phyloP scores from a whole-genome alignment of 1,140 invertebrate species.

The Brachionus rubens region DNA sequence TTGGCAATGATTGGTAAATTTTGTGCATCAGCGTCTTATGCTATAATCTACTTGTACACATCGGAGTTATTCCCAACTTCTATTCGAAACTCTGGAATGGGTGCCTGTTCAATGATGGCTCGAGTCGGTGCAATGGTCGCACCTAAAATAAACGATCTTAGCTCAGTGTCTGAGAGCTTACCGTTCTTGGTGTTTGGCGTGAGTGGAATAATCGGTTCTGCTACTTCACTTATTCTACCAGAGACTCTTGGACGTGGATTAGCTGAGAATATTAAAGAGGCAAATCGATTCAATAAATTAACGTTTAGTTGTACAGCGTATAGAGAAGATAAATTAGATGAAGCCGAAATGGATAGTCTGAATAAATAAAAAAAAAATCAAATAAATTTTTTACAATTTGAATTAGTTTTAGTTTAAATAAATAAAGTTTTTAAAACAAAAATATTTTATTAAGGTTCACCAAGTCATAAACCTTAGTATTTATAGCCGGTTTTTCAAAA shows the following conservation, averaged over 20 bases:
- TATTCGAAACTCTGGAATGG: conserved; percentile 61
- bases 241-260: conserved; percentile 55
- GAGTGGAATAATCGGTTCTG: background rate
- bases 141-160: conserved; percentile 52
- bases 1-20: conserved; percentile 52
- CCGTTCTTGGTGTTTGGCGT: conserved; percentile 1
- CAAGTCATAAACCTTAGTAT: too few species aligned
- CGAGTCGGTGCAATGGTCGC: conserved; percentile 63
- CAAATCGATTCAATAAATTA: too few species aligned
- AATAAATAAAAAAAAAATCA: too few species aligned
- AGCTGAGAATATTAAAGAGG: conserved; percentile 56
- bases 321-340: too few species aligned
- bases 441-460: too few species aligned
- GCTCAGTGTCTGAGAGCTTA: background rate
- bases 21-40: conserved; percentile 52
- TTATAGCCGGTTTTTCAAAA: too few species aligned
- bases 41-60: conserved; percentile 58
- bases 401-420: too few species aligned
- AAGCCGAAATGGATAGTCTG: too few species aligned
- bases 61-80: conserved; percentile 62
- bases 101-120: conserved; percentile 62
- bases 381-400: too few species aligned
- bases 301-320: too few species aligned
- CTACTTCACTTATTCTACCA: conserved; percentile 53
- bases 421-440: too few species aligned